phyloP scores from a whole-genome alignment of 2,888 invertebrate genomes.

The Cryptocheilus praepositus region DNA sequence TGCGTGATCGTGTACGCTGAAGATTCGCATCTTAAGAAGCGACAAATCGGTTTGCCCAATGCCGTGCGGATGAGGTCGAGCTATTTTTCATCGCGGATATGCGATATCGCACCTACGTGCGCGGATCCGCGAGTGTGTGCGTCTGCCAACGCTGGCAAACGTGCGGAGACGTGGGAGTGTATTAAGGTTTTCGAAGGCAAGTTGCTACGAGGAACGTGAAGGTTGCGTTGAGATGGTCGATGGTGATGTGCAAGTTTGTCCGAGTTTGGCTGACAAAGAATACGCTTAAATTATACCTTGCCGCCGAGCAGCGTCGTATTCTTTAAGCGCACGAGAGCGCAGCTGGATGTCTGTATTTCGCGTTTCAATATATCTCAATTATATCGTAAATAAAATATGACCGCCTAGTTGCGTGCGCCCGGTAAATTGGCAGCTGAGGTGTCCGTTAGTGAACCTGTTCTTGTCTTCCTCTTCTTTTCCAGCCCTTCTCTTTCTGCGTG shows the following conservation, averaged over 20 bases:
- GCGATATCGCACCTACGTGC: too few relatives aligned
- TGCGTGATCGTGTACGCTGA: not conserved
- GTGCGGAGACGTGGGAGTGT: too few relatives aligned
- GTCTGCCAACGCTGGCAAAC: too few relatives aligned
- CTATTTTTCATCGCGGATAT: constrained; percentile 1
- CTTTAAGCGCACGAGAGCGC: constrained; percentile 38
- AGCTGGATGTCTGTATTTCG: constrained; percentile 65
- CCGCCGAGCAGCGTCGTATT: too few relatives aligned
- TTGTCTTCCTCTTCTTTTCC: constrained; percentile 23
- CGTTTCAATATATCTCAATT: constrained; percentile 71
- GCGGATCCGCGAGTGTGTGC: too few relatives aligned
- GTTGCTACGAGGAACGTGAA: too few relatives aligned
- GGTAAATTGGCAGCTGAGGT: constrained; percentile 65
- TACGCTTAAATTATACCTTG: too few relatives aligned
- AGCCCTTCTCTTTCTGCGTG: constrained; percentile 2
- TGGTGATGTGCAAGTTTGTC: too few relatives aligned
- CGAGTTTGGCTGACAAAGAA: too few relatives aligned
- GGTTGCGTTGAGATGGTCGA: too few relatives aligned
- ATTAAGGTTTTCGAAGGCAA: too few relatives aligned
- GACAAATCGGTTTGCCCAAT: constrained; percentile 38
- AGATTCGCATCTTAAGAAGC: constrained; percentile 38
- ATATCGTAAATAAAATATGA: constrained; percentile 71
- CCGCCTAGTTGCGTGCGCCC: constrained; percentile 65
- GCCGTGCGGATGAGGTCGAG: not conserved
- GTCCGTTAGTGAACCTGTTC: constrained; percentile 59